Conservation (phyloP, 2,797 vertebrate genomes). For the Eurystomus glaucurus region DNA sequence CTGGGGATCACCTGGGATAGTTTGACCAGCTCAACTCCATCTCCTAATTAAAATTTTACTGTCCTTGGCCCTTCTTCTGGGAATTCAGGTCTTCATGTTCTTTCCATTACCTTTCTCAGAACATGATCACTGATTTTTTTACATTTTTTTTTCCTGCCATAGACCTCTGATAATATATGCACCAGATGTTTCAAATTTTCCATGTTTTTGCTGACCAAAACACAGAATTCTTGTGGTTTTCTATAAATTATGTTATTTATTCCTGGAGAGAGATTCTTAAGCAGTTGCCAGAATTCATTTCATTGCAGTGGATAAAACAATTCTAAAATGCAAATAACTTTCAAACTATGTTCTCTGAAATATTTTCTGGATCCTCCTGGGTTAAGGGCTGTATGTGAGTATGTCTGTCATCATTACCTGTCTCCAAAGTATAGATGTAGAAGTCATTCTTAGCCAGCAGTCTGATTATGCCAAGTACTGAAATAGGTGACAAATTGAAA, state of each 20-base stretch:
- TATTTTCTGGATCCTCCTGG: not conserved
- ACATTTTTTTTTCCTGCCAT: accelerated
- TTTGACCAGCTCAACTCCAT: not conserved
- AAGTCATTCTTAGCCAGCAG: not conserved
- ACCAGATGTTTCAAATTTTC: not conserved
- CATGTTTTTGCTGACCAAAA: not conserved
- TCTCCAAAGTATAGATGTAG: not conserved
- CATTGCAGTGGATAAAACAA: not conserved
- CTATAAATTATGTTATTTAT: not conserved
- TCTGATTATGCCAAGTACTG: not conserved
- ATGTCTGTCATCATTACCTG: slow-evolving; percentile 12
- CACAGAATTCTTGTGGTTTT: not conserved
- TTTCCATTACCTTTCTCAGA: not conserved
- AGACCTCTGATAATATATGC: not conserved
- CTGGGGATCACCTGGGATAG: not conserved
- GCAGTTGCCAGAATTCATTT: not conserved
- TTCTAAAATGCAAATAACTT: not conserved
- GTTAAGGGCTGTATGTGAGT: not conserved
- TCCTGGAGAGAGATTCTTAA: not conserved
- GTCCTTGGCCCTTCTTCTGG: not conserved
- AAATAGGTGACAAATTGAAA: slow-evolving; percentile 33
- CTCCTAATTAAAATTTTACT: not conserved
- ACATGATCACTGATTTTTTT: not conserved
- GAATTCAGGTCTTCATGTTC: not conserved
- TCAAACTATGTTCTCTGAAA: not conserved